Conservation (phyloP, 1,140 invertebrate species). For the Dendroctonus valens region DNA sequence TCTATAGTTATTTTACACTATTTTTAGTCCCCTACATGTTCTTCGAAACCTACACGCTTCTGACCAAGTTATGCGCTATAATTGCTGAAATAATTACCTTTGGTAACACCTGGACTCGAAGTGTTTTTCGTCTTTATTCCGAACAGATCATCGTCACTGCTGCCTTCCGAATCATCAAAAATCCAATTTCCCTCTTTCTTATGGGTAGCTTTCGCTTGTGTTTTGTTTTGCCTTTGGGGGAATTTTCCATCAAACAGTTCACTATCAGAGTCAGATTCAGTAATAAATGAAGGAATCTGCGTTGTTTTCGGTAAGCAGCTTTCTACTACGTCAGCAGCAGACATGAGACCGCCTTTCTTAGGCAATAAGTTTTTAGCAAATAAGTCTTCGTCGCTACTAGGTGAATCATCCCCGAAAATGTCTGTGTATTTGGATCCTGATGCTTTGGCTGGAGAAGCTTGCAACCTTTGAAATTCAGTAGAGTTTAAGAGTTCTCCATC, state of each 20-base stretch:
- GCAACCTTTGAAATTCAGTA: too few relatives aligned
- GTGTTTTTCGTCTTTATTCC: conserved; percentile 4
- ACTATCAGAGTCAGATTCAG: too few relatives aligned
- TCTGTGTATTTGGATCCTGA: conserved; percentile 11
- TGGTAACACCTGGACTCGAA: neutral
- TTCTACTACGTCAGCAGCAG: too few relatives aligned
- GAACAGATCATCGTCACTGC: conserved; percentile 20
- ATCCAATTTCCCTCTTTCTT: neutral
- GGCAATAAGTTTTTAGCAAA: conserved; percentile 15
- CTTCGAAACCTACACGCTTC: too few relatives aligned
- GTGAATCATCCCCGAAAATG: conserved; percentile 29
- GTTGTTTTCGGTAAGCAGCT: too few relatives aligned
- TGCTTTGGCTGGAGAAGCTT: neutral
- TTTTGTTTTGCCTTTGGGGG: neutral
- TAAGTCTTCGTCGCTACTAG: conserved; percentile 33
- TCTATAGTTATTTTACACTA: too few relatives aligned
- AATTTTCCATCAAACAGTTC: too few relatives aligned
- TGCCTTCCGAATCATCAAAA: conserved; percentile 16
- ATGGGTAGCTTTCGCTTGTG: neutral
- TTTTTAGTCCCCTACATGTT: too few relatives aligned
- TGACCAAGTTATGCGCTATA: too few relatives aligned
- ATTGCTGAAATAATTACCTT: too few relatives aligned
- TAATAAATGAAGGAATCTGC: too few relatives aligned
- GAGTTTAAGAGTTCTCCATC: too few relatives aligned
- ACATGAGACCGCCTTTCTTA: neutral